Evolutionary conservation across 2,113 vertebrate species (phyloP), one percentile per base, ranked within the genome.

Genomic region (Oxyruncus cristatus): DNA sequence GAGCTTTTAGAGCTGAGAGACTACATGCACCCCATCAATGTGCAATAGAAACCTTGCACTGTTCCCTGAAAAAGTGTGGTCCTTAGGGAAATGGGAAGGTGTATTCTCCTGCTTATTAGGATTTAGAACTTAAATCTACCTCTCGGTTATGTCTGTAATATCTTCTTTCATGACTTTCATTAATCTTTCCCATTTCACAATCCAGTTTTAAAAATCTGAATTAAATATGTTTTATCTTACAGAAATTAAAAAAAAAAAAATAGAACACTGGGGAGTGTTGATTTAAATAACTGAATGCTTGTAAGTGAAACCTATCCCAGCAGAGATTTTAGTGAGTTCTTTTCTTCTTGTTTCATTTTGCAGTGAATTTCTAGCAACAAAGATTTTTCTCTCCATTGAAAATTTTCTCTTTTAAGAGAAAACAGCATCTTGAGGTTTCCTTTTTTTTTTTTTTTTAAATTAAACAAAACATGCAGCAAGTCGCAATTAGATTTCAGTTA

Each of bases 401-500:
- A 62, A 61, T 50, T 86, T 89, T 95, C 65, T 85, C 85, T 86
- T 89, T 83, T 92, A 91, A 88, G 55, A 89, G 56, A 85, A 96
- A 97, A 86, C 37, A 71, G 58, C 74, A 94, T 96, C 59, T 74
- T 85, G 62, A 74, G 53, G 37, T 47, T 86, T 79, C 53, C 30
- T 58, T 41, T 47, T 44, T 84, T 50, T 22, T 26, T 33, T 10
- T 42, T 41, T 42, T 22, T 35, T 55, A 24, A 61, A 91, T 93
- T 52, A 92, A 93, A 91, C 35, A 93, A 94, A 98, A 82, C 87
- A 55, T 91, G 88, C 85, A 96, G 83, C 82, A 79, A 89, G 65
- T 96, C 84, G 83, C 95, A 97, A 95, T 97, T 95, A 96, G 81
- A 93, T 82, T 91, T 89, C 71, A 81, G 88, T 93, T 93, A 91